Conservation (phyloP, 1,140 invertebrate genomes). For the Camponotus vicinus region DNA sequence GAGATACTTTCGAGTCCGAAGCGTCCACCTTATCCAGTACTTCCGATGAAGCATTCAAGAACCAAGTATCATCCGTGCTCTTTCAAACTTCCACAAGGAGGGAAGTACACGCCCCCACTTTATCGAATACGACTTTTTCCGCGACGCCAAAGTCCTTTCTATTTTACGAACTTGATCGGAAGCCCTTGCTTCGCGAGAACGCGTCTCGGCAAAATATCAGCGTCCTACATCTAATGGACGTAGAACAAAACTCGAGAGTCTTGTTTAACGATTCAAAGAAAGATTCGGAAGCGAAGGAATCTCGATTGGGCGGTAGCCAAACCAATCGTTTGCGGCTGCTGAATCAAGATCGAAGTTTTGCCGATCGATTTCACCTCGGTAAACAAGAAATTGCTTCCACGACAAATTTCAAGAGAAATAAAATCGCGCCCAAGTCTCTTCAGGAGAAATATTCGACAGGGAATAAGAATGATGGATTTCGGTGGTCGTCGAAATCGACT, state of each 20-base stretch:
- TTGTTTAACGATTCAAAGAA: conserved; percentile 1
- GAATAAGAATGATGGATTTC: neutral
- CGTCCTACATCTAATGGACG: neutral
- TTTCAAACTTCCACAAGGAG: conserved; percentile 6
- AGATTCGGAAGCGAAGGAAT: neutral
- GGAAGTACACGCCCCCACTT: conserved; percentile 12
- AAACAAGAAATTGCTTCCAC: conserved; percentile 30
- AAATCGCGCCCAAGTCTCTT: neutral
- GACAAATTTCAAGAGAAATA: conserved; percentile 13
- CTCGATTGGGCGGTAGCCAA: conserved; percentile 27
- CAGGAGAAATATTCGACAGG: neutral
- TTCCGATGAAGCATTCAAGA: conserved; percentile 19
- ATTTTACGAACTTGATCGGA: conserved; percentile 27
- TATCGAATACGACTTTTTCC: conserved; percentile 9
- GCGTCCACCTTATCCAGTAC: conserved; percentile 19
- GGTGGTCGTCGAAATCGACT: neutral
- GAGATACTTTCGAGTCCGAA: conserved; percentile 2
- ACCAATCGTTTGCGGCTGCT: neutral
- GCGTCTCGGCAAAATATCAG: conserved; percentile 13
- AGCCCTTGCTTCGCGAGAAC: conserved; percentile 8
- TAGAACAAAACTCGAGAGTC: conserved; percentile 27
- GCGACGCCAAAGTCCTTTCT: conserved; percentile 32
- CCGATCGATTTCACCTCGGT: conserved; percentile 19
- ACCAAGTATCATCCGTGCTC: neutral
- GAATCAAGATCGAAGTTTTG: neutral